Evolutionary conservation across 1,140 invertebrate genomes (phyloP).

Genomic region (Drosophila aff.): DNA sequence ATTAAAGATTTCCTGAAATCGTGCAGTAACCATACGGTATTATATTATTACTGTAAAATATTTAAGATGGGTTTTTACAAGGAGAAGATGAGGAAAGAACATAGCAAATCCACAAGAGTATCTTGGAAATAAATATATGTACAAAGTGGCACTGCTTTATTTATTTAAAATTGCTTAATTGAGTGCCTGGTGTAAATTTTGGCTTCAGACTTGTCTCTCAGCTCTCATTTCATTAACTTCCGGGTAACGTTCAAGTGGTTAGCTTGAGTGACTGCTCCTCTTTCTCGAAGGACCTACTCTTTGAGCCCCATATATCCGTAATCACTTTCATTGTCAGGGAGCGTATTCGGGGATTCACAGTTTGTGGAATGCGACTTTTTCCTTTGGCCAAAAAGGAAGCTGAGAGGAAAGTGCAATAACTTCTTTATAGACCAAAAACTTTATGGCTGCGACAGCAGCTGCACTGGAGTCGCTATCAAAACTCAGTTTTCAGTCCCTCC

Average conservation of each 20-base stretch:
- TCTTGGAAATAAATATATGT: not conserved
- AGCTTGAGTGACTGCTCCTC: conserved; percentile 14
- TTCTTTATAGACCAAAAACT: conserved; percentile 59
- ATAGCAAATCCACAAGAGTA: too few relatives aligned
- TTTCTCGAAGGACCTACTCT: conserved; percentile 16
- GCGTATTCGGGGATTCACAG: conserved; percentile 8
- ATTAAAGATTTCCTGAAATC: not conserved
- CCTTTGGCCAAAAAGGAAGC: conserved; percentile 22
- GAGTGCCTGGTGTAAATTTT: not conserved
- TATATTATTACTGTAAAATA: conserved; percentile 1
- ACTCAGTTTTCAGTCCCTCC: conserved; percentile 14
- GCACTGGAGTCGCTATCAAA: conserved; percentile 46
- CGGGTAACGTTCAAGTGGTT: conserved; percentile 15
- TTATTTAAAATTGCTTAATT: not conserved
- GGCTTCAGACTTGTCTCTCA: conserved; percentile 3
- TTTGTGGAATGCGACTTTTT: conserved; percentile 23
- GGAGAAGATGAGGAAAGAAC: not conserved
- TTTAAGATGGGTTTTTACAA: not conserved
- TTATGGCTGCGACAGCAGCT: conserved; percentile 52
- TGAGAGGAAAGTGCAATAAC: conserved; percentile 34
- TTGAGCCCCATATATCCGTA: conserved; percentile 20
- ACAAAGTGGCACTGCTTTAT: not conserved
- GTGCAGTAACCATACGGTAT: not conserved
- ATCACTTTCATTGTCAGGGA: conserved; percentile 36
- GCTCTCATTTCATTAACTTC: conserved; percentile 42